Percentiles rank a stretch among this genome's conserved stretches.
phyloP scores from a whole-genome alignment of 1,140 invertebrate species.

The Brachionus asplanchnoidis region DNA sequence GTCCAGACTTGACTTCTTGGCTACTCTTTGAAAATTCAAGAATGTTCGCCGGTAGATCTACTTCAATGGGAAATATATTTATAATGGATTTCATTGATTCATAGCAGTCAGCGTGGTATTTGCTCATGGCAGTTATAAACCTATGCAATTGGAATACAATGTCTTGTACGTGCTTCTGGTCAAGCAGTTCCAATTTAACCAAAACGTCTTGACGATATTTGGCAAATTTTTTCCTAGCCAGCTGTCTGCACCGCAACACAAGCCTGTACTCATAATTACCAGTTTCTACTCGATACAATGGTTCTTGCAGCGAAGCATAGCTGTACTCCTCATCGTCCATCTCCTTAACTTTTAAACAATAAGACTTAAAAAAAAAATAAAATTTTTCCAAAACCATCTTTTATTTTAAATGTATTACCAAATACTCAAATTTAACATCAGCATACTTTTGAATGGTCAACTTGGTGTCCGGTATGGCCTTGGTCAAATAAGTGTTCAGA shows the following conservation, averaged over 20 bases:
- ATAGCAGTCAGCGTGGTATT: constrained; percentile 66
- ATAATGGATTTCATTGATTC: constrained; percentile 66
- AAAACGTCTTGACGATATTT: constrained; percentile 86
- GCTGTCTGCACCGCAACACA: constrained; percentile 86
- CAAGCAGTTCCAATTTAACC: constrained; percentile 90
- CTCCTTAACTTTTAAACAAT: constrained; percentile 87
- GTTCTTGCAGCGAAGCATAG: constrained; percentile 81
- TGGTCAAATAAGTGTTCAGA: constrained; percentile 88
- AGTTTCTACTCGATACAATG: constrained; percentile 91
- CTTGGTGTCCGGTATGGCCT: constrained; percentile 95
- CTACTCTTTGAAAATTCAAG: background rate
- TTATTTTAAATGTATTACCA: constrained; percentile 60
- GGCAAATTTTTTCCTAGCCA: constrained; percentile 82
- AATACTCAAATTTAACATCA: constrained; percentile 94
- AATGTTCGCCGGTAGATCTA: constrained; percentile 65
- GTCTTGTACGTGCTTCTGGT: constrained; percentile 92
- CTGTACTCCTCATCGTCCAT: constrained; percentile 98
- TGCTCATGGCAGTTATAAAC: constrained; percentile 72
- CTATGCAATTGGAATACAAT: constrained; percentile 76
- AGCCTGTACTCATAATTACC: constrained; percentile 98
- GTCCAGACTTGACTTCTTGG: background rate
- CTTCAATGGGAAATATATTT: constrained; percentile 87
- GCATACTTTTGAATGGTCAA: constrained; percentile 92
- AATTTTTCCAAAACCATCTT: background rate
- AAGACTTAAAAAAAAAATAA: constrained; percentile 63